Base-by-base conservation (phyloP, 2,113 vertebrate species). In the Anseranas semipalmata region DNA sequence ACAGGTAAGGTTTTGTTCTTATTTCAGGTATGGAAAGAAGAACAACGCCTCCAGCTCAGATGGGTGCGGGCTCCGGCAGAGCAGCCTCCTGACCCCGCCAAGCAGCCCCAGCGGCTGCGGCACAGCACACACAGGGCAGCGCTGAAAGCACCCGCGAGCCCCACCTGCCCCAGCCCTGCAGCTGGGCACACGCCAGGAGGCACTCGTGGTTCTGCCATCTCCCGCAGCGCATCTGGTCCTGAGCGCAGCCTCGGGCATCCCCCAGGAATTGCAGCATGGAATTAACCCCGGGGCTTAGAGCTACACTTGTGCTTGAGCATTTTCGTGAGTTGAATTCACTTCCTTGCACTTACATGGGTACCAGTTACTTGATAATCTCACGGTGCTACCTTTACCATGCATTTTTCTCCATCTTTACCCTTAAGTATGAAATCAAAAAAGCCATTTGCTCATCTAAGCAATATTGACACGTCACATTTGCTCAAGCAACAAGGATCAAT, bases 401-500 rank as follows among this genome's bases (percentile, higher is more conserved):
- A 28, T 9, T 45, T 5, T 9, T 3, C 15, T 32, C 50, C 68
- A 30, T 24, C 39, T 28, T 59, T 27, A 67, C 52, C 39, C 48
- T 52, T n/a, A 59, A 71, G 68, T 3, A 48, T 2, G 6, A 79
- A 75, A 46, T 18, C 13, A 76, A 27, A 39, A 43, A 55, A 46
- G 43, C 14, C 65, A 16, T 52, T 86, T 88, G 52, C 43, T 86
- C 72, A 4, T 74, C 73, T 68, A 76, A 86, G 66, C 77, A 20
- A 39, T 46, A 81, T 4, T 75, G 85, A 86, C 53, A 55, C 5
- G 41, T 50, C 84, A 80, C 9, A 58, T 68, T 85, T 95, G 68
- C 84, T 53, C 90, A 83, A 77, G 75, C 70, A 68, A 74, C 95
- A 75, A 81, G 91, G 73, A 86, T 94, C 89, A 56, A 89, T 81